phyloP scores from a whole-genome alignment of 2,797 vertebrate species.

The Tarsius wallacei region DNA sequence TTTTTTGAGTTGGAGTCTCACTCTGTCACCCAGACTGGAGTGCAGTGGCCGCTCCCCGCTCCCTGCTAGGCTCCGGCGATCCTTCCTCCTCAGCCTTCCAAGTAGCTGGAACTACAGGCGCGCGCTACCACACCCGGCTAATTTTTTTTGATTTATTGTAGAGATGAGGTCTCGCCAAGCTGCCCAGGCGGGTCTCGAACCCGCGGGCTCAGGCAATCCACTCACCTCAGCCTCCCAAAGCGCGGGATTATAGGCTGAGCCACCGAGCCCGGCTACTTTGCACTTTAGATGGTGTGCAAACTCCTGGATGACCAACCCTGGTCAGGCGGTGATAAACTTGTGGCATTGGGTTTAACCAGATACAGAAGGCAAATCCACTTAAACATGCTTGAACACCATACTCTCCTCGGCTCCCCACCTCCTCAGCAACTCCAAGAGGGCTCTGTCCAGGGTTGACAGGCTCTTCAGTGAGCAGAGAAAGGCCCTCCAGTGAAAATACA shows the following conservation, averaged over 20 bases:
- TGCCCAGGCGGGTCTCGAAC: too few relatives aligned
- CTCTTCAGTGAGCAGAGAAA: background rate
- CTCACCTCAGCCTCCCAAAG: too few relatives aligned
- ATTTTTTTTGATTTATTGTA: too few relatives aligned
- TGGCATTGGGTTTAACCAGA: background rate
- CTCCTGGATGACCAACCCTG: background rate
- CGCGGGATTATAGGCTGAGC: too few relatives aligned
- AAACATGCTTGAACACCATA: rapidly evolving
- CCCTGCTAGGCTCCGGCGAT: background rate
- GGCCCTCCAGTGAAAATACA: background rate
- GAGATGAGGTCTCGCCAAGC: too few relatives aligned
- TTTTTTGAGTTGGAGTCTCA: background rate
- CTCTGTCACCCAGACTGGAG: background rate
- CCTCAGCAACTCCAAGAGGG: background rate
- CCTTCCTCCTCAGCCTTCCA: background rate
- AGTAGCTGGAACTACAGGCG: background rate
- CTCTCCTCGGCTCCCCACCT: background rate
- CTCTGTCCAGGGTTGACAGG: background rate
- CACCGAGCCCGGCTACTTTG: too few relatives aligned
- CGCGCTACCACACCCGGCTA: background rate
- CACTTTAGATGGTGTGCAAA: background rate
- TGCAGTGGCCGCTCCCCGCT: background rate
- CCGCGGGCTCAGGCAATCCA: too few relatives aligned
- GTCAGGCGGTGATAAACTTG: background rate
- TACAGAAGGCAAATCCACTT: background rate